phyloP scores from a whole-genome alignment of 2,113 vertebrate genomes.

The Saguinus imperator region DNA sequence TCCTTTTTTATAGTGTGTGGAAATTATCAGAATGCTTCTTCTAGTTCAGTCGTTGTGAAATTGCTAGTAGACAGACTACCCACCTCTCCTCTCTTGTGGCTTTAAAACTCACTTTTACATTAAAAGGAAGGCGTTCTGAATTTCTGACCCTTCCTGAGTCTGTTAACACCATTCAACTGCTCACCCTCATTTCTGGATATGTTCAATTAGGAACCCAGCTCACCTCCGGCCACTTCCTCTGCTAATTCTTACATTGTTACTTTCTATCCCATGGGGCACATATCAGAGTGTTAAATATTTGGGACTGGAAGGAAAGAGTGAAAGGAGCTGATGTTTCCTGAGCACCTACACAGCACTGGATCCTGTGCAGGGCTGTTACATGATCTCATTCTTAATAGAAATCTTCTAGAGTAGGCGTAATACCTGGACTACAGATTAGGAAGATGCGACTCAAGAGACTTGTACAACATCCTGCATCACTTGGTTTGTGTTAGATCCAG shows the following conservation, averaged over 20 bases:
- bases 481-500: neutral
- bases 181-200: conserved; percentile 1
- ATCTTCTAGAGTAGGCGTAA: neutral
- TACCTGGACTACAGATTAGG: neutral
- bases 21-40: neutral
- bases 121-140: neutral
- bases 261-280: neutral
- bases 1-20: neutral
- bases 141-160: neutral
- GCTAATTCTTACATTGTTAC: neutral
- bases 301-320: neutral
- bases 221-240: neutral
- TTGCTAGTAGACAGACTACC: neutral
- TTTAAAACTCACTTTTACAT: neutral
- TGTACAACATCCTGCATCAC: neutral
- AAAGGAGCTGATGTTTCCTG: neutral
- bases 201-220: neutral
- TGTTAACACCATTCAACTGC: neutral
- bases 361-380: neutral
- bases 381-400: neutral
- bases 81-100: neutral
- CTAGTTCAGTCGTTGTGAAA: neutral
- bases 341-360: neutral
- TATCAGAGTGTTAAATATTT: neutral
- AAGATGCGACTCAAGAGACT: neutral